Percentiles rank a stretch among this genome's conserved stretches.
These are phyloP conservation scores for Echinarachnius parma DNA, from an alignment of 53 echinoderm and acorn worm species.

Conservation along the genomic window DNA sequence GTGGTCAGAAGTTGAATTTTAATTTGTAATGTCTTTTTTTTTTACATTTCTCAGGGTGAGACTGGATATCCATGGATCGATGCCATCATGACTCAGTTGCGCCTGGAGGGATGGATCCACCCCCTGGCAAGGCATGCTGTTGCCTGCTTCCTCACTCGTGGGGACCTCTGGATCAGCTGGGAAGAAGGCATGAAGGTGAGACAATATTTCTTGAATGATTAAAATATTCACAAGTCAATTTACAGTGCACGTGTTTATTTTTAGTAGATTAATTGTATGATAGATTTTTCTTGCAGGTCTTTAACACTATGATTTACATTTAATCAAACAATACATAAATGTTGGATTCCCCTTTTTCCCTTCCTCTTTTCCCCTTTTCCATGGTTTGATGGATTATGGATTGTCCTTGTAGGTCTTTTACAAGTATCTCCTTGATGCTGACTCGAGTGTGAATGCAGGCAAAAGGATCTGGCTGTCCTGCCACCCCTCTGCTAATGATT, in stretches of 20 bases:
- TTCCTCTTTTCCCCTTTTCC: too few species aligned
- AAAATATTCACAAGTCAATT: too few species aligned
- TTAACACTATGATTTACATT: too few species aligned
- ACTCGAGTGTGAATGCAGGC: constrained; percentile 81
- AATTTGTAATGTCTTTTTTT: not conserved
- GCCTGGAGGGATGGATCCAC: constrained; percentile 85
- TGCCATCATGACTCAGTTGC: constrained; percentile 89
- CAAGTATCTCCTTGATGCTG: too few species aligned
- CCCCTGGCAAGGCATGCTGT: constrained; percentile 76
- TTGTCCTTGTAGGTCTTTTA: too few species aligned
- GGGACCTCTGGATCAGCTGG: constrained; percentile 95
- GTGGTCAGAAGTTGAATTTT: not conserved
- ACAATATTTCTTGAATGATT: not conserved
- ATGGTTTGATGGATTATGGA: too few species aligned
- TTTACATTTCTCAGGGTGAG: constrained; percentile 68
- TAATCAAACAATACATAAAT: too few species aligned
- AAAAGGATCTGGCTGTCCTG: constrained; percentile 90
- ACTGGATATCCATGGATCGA: constrained; percentile 98
- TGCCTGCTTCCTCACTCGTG: constrained; percentile 84
- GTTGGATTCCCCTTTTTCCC: too few species aligned
- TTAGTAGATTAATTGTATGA: too few species aligned
- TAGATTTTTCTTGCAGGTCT: too few species aligned
- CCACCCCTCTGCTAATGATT: too few species aligned
- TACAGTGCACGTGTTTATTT: too few species aligned
- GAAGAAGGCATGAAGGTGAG: constrained; percentile 93